phyloP scores from a whole-genome alignment of 2,113 vertebrate species.

The Nesospiza acunhae region DNA sequence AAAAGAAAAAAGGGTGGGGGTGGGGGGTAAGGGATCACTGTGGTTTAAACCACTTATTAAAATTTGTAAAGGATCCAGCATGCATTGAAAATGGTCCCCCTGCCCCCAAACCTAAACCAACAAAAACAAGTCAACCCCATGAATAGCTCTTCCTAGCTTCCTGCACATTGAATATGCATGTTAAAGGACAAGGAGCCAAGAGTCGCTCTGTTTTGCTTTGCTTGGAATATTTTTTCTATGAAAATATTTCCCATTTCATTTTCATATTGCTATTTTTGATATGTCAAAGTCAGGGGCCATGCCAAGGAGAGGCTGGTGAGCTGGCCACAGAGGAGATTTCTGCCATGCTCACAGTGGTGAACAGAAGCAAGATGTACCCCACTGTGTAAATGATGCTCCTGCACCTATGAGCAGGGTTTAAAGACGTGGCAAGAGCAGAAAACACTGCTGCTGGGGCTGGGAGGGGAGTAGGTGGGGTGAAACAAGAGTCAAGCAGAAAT shows the following conservation, averaged over 20 bases:
- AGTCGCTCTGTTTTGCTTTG: slow-evolving; percentile 56
- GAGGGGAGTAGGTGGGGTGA: not conserved
- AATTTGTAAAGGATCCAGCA: slow-evolving; percentile 3
- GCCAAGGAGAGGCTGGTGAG: slow-evolving; percentile 63
- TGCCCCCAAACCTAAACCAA: slow-evolving; percentile 43
- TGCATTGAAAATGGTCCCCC: not conserved
- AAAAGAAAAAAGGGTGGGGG: too few species aligned
- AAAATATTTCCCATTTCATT: slow-evolving; percentile 16
- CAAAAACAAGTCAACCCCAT: slow-evolving; percentile 55
- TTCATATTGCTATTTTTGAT: slow-evolving; percentile 25
- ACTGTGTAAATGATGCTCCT: slow-evolving; percentile 52
- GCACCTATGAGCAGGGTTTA: not conserved
- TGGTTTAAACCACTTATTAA: slow-evolving; percentile 21
- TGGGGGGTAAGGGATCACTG: not conserved
- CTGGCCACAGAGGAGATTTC: slow-evolving; percentile 43
- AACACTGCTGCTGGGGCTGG: not conserved
- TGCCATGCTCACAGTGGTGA: slow-evolving; percentile 62
- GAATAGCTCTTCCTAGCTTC: slow-evolving; percentile 64
- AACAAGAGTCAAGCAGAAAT: not conserved
- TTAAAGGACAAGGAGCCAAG: slow-evolving; percentile 53
- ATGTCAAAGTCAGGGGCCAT: slow-evolving; percentile 32
- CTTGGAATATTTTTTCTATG: slow-evolving; percentile 65
- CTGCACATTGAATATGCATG: slow-evolving; percentile 68
- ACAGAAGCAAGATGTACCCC: slow-evolving; percentile 64
- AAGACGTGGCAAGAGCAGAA: slow-evolving; percentile 6